phyloP scores from a whole-genome alignment of 1,140 invertebrate species.

The Spodoptera frugiperda region DNA sequence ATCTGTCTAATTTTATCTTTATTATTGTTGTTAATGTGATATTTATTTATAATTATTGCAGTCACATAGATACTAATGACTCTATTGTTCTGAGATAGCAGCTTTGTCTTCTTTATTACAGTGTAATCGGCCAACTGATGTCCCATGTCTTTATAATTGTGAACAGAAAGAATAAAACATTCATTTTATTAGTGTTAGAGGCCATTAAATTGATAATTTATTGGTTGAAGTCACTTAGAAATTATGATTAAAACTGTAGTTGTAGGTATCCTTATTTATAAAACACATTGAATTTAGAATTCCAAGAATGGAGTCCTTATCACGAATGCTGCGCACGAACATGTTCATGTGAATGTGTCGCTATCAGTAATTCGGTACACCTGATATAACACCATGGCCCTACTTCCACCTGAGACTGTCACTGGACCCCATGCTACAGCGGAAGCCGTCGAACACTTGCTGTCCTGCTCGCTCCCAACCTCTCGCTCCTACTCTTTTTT shows the following conservation, averaged over 20 bases:
- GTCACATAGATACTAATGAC: constrained; percentile 14
- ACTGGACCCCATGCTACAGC: constrained; percentile 42
- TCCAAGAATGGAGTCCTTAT: too few species aligned
- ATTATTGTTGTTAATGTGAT: constrained; percentile 23
- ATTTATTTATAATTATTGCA: constrained; percentile 30
- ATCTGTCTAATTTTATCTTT: constrained; percentile 12
- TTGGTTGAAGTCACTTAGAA: too few species aligned
- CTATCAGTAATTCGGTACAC: background rate
- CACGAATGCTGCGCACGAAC: background rate
- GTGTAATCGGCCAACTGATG: background rate
- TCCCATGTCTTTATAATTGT: too few species aligned
- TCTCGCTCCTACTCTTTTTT: constrained; percentile 62
- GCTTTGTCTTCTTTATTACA: constrained; percentile 7
- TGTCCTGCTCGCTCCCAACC: constrained; percentile 49
- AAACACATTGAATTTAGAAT: too few species aligned
- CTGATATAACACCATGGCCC: constrained; percentile 7
- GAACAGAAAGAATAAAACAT: too few species aligned
- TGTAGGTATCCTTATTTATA: too few species aligned
- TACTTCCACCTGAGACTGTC: constrained; percentile 12
- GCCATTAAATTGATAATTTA: too few species aligned
- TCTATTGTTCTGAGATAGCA: constrained; percentile 22
- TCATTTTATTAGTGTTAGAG: too few species aligned
- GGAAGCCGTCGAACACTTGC: constrained; percentile 63
- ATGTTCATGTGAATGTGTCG: background rate
- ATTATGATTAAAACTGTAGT: too few species aligned